phyloP scores from a whole-genome alignment of 2,797 vertebrate genomes.

The Malacoraja senta region DNA sequence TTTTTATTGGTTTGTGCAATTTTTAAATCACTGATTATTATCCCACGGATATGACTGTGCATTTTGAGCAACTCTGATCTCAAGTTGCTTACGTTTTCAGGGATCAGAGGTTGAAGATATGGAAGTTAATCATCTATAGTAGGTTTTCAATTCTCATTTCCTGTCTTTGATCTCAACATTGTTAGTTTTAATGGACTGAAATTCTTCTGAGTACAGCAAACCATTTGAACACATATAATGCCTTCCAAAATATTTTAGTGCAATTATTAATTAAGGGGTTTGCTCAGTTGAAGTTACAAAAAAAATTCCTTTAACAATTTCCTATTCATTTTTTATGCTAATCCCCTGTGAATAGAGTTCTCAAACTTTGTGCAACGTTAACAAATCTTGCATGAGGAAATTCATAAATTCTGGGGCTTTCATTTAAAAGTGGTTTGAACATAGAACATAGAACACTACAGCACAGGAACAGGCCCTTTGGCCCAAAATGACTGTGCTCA shows the following conservation, averaged over 20 bases:
- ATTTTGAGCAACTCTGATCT: not conserved
- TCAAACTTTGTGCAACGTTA: not conserved
- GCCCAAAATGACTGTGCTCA: too few species aligned
- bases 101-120: not conserved
- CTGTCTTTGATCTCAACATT: conserved; percentile 18
- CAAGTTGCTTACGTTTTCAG: conserved; percentile 10
- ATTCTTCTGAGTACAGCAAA: not conserved
- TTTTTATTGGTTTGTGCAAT: not conserved
- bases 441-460: too few species aligned
- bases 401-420: not conserved
- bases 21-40: not conserved
- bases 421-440: too few species aligned
- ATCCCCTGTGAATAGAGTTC: not conserved
- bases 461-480: too few species aligned
- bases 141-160: conserved; percentile 20
- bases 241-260: not conserved
- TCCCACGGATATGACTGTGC: not conserved
- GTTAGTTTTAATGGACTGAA: not conserved
- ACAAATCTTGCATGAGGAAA: not conserved
- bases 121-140: not conserved
- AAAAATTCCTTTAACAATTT: not conserved
- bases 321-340: not conserved
- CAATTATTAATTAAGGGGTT: not conserved
- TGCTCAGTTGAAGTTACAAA: not conserved
- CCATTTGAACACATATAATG: not conserved